Evolutionary conservation across 2,888 invertebrate species (phyloP).

Genomic region (Agonopterix arenella): DNA sequence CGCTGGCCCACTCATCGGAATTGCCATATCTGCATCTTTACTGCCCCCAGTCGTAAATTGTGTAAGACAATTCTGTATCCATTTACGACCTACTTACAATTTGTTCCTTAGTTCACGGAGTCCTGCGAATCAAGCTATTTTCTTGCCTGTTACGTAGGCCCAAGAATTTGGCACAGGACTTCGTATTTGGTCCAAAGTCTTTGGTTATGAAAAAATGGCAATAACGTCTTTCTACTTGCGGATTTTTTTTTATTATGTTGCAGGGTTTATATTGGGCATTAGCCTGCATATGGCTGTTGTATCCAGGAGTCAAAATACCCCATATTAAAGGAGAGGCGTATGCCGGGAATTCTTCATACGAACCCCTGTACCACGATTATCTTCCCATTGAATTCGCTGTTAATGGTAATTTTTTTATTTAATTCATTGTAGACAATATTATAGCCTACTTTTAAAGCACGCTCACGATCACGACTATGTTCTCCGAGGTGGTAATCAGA

Average conservation of each 20-base stretch:
- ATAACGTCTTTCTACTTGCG: background rate
- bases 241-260: conserved; percentile 7
- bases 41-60: conserved; percentile 92
- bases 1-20: conserved; percentile 90
- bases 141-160: too few relatives aligned
- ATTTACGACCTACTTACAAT: background rate
- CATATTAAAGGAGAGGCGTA: conserved; percentile 82
- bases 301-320: conserved; percentile 82
- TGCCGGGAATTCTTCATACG: conserved; percentile 79
- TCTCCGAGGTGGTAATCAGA: too few relatives aligned
- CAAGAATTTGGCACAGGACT: too few relatives aligned
- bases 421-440: background rate
- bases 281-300: conserved; percentile 83
- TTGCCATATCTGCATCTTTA: conserved; percentile 92
- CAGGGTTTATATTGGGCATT: conserved; percentile 86
- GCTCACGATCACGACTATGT: too few relatives aligned
- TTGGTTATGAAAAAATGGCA: background rate
- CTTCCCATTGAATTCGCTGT: conserved; percentile 86
- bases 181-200: too few relatives aligned
- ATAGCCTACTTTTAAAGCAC: too few relatives aligned
- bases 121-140: background rate
- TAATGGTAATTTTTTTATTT: conserved; percentile 65
- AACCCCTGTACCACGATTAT: conserved; percentile 83
- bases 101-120: background rate
- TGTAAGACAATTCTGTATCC: conserved; percentile 63